Conservation (phyloP, 2,113 vertebrate genomes). For the Antigone vipio region DNA sequence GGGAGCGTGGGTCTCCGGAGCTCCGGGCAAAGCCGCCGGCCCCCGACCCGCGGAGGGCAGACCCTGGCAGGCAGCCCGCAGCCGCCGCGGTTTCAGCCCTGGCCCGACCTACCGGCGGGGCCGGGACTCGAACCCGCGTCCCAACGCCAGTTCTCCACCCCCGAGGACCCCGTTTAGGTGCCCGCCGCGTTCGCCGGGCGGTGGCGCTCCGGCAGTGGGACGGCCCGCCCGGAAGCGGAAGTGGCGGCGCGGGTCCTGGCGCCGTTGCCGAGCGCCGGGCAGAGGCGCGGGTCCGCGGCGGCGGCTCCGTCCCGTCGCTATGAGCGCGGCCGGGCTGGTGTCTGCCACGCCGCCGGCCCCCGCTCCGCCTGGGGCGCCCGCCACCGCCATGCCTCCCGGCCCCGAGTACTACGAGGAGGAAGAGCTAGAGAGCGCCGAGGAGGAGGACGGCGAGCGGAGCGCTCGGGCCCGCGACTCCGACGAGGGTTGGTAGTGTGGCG, state of each 20-base stretch:
- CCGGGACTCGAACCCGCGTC: accelerated
- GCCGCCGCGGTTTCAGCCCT: accelerated
- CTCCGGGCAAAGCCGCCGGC: neutral
- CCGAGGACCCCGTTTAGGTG: neutral
- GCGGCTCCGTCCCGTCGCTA: slow-evolving; percentile 37
- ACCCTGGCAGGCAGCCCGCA: accelerated
- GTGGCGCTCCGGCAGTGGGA: neutral
- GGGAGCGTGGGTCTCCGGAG: accelerated
- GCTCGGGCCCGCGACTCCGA: slow-evolving; percentile 92
- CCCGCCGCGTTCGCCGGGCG: neutral
- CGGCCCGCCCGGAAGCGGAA: slow-evolving; percentile 7
- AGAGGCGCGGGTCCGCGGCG: neutral
- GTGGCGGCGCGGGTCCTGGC: neutral
- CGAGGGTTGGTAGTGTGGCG: slow-evolving; percentile 75
- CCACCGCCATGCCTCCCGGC: slow-evolving; percentile 72
- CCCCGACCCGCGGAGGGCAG: too few relatives aligned
- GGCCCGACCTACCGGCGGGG: accelerated
- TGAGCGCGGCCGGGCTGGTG: slow-evolving; percentile 86
- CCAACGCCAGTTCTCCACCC: accelerated
- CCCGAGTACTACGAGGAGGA: slow-evolving; percentile 92
- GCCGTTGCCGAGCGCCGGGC: neutral
- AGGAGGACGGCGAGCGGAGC: slow-evolving; percentile 93
- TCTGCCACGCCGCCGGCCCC: slow-evolving; percentile 73
- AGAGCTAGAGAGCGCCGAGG: slow-evolving; percentile 91
- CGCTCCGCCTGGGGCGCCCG: slow-evolving; percentile 75